These are phyloP conservation scores for Drosophila kohkoa DNA, from an alignment of 1,140 invertebrate species.

Conservation along the genomic window DNA sequence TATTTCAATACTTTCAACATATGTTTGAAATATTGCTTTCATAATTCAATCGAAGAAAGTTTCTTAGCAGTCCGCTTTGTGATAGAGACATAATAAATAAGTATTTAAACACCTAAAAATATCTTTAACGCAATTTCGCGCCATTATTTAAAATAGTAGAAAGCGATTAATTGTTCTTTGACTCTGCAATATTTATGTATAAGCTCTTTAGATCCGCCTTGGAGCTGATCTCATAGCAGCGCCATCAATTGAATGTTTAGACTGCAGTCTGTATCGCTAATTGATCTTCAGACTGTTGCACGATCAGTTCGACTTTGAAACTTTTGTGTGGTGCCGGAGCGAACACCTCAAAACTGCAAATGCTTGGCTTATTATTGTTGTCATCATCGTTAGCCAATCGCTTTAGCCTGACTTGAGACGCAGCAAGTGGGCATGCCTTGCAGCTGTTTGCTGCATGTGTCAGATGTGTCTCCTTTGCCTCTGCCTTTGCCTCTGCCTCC, in stretches of 20 bases:
- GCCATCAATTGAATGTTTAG: background rate
- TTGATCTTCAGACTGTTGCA: background rate
- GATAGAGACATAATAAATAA: no score
- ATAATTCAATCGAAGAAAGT: no score
- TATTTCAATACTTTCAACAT: no score
- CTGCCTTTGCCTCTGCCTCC: conserved; percentile 19
- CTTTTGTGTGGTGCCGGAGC: conserved; percentile 14
- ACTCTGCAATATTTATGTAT: background rate
- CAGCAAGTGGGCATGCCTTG: conserved; percentile 46
- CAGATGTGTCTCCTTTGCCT: conserved; percentile 22
- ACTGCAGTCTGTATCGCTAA: background rate
- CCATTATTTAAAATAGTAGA: no score
- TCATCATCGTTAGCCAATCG: conserved; percentile 21
- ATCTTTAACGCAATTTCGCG: no score
- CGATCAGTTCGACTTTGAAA: conserved; percentile 1
- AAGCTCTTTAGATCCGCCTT: background rate
- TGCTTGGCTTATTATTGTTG: conserved; percentile 7
- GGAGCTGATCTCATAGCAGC: background rate
- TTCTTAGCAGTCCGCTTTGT: no score
- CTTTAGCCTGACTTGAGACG: conserved; percentile 26
- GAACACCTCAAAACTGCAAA: conserved; percentile 5
- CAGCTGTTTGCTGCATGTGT: conserved; percentile 61
- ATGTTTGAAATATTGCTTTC: no score
- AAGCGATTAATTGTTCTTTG: background rate
- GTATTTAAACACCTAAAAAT: no score